These are phyloP conservation scores for Stegostoma tigrinum DNA, from an alignment of 2,113 vertebrate genomes.

Conservation along the genomic window DNA sequence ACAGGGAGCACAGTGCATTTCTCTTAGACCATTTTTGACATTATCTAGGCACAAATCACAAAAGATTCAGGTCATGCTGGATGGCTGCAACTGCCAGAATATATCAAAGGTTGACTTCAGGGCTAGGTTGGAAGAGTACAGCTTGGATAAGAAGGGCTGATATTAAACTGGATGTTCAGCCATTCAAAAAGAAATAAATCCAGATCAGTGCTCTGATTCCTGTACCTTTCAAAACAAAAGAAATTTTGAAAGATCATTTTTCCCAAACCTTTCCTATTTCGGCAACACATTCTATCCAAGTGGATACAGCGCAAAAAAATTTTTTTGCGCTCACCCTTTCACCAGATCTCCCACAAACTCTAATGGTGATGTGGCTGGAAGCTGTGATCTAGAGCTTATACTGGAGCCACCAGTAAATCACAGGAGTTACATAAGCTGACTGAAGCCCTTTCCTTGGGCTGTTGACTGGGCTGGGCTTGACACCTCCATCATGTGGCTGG, in stretches of 20 bases:
- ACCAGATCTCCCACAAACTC: background rate
- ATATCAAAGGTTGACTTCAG: background rate
- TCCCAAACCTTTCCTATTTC: background rate
- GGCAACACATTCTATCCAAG: background rate
- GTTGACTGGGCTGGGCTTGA: background rate
- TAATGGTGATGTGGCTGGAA: background rate
- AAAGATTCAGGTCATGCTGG: background rate
- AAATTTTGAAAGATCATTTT: background rate
- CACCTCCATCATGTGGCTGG: background rate
- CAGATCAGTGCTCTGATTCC: background rate
- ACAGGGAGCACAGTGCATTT: background rate
- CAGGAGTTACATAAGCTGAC: background rate
- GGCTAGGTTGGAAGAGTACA: background rate
- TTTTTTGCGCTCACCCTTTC: background rate
- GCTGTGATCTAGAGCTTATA: background rate
- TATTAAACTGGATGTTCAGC: background rate
- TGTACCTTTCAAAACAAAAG: background rate
- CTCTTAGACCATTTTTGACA: background rate
- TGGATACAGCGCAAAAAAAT: background rate
- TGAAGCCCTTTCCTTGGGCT: background rate
- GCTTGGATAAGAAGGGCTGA: background rate
- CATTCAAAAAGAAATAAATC: background rate
- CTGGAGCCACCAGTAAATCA: background rate
- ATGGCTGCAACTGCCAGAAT: background rate
- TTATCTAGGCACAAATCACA: background rate